A percentile compares a stretch with the other conserved stretches of the same genome.
Evolutionary conservation across 2,888 invertebrate species (phyloP).

Genomic region (Biston stratarius): DNA sequence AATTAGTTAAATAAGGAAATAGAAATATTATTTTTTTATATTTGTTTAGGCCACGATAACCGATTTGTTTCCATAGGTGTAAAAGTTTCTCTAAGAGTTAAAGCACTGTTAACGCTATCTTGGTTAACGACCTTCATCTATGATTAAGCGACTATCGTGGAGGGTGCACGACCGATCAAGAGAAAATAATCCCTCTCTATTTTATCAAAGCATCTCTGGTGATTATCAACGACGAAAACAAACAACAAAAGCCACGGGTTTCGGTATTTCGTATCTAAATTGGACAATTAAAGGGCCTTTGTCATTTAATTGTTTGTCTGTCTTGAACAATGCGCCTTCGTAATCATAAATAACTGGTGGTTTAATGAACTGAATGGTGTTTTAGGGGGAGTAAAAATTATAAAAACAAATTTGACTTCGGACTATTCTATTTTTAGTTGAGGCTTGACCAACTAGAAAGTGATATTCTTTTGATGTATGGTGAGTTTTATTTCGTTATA

Average conservation of each 20-base stretch:
- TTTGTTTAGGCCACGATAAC: too few species aligned
- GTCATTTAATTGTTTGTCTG: constrained; percentile 69
- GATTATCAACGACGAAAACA: constrained; percentile 45
- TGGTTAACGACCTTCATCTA: not conserved
- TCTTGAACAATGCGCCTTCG: constrained; percentile 55
- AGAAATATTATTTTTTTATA: too few species aligned
- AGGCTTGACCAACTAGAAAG: too few species aligned
- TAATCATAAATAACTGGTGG: constrained; percentile 62
- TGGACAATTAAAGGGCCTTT: constrained; percentile 67
- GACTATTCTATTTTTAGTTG: constrained; percentile 10
- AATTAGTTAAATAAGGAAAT: too few species aligned
- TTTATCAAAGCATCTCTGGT: constrained; percentile 37
- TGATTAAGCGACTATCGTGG: constrained; percentile 2
- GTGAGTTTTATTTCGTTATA: too few species aligned
- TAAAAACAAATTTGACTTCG: constrained; percentile 25
- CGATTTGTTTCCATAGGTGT: too few species aligned
- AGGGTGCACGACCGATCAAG: not conserved
- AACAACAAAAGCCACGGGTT: constrained; percentile 48
- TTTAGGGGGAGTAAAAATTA: constrained; percentile 39
- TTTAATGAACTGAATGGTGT: constrained; percentile 56
- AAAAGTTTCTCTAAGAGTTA: too few species aligned
- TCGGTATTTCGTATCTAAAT: constrained; percentile 62
- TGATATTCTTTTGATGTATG: too few species aligned
- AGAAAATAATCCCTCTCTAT: constrained; percentile 16
- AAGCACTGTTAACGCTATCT: too few species aligned